Conservation (phyloP, 2,888 invertebrate species). For the Coecobrya sp. region DNA sequence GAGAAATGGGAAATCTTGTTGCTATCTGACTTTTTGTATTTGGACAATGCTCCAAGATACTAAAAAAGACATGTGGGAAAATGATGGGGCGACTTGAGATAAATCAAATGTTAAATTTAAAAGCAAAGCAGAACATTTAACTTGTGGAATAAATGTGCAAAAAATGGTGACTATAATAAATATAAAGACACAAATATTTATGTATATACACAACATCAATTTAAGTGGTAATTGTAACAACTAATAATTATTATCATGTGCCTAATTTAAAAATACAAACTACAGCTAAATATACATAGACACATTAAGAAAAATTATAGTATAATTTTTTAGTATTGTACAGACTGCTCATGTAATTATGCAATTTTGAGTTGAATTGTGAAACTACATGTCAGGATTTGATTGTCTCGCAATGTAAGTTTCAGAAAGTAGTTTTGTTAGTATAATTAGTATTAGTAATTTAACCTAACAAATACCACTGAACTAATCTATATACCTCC, state of each 20-base stretch:
- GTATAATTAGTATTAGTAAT: constrained; percentile 36
- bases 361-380: constrained; percentile 63
- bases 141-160: too few species aligned
- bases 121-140: too few species aligned
- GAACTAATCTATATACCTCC: too few species aligned
- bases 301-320: constrained; percentile 43
- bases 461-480: background rate
- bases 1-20: constrained; percentile 6
- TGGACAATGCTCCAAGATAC: background rate
- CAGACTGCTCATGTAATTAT: constrained; percentile 82
- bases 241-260: background rate
- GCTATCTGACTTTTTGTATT: background rate
- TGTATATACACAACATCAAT: background rate
- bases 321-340: constrained; percentile 60
- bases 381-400: constrained; percentile 82
- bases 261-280: background rate
- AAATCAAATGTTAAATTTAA: too few species aligned
- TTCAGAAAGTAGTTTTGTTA: constrained; percentile 68
- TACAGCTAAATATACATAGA: constrained; percentile 30
- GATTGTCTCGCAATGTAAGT: constrained; percentile 81
- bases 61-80: too few species aligned
- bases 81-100: too few species aligned
- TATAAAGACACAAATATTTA: constrained; percentile 12
- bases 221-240: background rate
- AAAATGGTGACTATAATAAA: background rate